Evolutionary conservation across 2,113 vertebrate species (phyloP), one percentile per base, ranked within the genome.

Genomic region (Lethenteron reissneri): DNA sequence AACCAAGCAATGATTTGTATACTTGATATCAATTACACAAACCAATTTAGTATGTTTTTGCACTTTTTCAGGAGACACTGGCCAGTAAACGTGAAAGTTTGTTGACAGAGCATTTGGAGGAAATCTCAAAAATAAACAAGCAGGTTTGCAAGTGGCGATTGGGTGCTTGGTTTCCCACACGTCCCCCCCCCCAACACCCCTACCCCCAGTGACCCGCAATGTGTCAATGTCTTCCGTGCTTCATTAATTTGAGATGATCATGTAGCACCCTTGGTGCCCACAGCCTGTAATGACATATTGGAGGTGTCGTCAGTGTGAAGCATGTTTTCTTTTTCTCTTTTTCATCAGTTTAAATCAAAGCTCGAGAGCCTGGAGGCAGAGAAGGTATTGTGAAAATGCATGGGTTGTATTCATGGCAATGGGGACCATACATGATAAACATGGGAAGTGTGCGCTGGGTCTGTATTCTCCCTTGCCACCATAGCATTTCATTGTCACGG

Each of bases 291-390:
- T 68, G 25, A 68, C n/a, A 68, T 68, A 68, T 17, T 41, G 41
- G 41, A 6, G 41, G 41, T 41, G 41, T 41, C 41, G 41, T 41
- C 41, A 41, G 41, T 41, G 41, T 41, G 41, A 41, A 41, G 41
- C 41, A 41, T 41, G 41, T 41, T 41, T 41, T 41, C 41, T 41
- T 41, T 41, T 11, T 68, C 64, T n/a, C 11, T n/a, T 68, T 68
- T 68, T 64, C 25, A 17, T n/a, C 64, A 68, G 64, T 68, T 68
- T 68, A 25, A 68, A 68, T 17, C n/a, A n/a, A 68, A 68, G 64
- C 64, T 68, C 64, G 64, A 68, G 64, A 25, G n/a, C n/a, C 64
- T 68, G 64, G 25, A 25, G 25, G 64, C n/a, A 68, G 64, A 68
- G 25, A 68, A 68, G 64, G 64, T 68, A 10, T 68, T n/a, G 41